Conservation (phyloP, 2,888 invertebrate genomes). For the Prosapia bicincta region DNA sequence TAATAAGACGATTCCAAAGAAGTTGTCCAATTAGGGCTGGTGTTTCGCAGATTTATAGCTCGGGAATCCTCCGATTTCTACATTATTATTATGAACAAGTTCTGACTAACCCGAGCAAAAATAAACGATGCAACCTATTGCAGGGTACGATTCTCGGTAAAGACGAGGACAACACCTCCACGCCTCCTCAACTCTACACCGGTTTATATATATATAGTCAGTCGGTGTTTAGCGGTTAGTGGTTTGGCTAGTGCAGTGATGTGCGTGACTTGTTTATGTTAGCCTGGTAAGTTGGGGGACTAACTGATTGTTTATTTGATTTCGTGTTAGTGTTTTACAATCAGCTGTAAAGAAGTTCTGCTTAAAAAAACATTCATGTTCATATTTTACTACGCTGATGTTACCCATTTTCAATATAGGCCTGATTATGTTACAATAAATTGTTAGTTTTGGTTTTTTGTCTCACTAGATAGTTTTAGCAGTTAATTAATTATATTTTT, state of each 20-base stretch:
- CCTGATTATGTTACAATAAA: too few species aligned
- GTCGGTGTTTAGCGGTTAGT: not conserved
- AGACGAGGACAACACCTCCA: not conserved
- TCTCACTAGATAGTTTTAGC: too few species aligned
- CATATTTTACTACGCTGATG: too few species aligned
- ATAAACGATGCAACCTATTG: not conserved
- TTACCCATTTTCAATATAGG: too few species aligned
- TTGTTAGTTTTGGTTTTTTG: too few species aligned
- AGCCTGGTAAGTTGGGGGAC: not conserved
- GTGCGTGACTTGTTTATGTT: not conserved
- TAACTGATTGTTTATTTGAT: too few species aligned
- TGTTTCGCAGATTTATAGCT: not conserved
- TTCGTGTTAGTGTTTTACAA: too few species aligned
- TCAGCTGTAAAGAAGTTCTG: too few species aligned
- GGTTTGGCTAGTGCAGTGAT: not conserved
- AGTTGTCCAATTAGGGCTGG: too few species aligned
- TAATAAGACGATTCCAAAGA: too few species aligned
- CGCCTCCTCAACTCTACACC: not conserved
- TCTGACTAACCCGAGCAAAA: not conserved
- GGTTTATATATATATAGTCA: not conserved
- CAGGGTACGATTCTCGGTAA: not conserved
- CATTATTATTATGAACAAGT: not conserved
- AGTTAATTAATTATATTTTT: too few species aligned
- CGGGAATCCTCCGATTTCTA: not conserved
- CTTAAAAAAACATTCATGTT: too few species aligned